A percentile compares a stretch with the other conserved stretches of the same genome.
Conservation (phyloP, 1,140 invertebrate genomes). For the Hylaeus anthracinus region DNA sequence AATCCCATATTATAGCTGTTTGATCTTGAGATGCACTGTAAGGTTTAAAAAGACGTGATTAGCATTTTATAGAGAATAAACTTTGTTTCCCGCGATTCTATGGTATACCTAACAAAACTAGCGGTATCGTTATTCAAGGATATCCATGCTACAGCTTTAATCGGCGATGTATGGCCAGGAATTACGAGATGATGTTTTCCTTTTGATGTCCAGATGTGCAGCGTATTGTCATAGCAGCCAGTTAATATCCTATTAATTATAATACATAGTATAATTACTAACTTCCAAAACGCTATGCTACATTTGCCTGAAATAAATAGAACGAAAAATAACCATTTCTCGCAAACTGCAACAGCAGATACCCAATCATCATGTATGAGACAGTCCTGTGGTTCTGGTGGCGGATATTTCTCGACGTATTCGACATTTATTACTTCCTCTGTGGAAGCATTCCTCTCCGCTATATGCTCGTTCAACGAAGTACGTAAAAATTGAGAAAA, state of each 20-base stretch:
- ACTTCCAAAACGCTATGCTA: not conserved
- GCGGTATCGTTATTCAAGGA: conserved; percentile 84
- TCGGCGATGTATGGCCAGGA: conserved; percentile 91
- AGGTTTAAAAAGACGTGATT: conserved; percentile 5
- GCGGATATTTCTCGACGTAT: conserved; percentile 93
- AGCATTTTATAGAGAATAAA: too few species aligned
- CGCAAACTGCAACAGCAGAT: conserved; percentile 87
- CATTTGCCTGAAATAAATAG: not conserved
- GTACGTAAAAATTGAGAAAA: conserved; percentile 89
- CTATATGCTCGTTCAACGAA: conserved; percentile 86
- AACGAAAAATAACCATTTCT: conserved; percentile 85
- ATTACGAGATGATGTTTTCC: conserved; percentile 92
- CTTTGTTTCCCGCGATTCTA: not conserved
- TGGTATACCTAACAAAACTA: conserved; percentile 87
- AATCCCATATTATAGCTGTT: conserved; percentile 94
- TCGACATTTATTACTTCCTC: conserved; percentile 93
- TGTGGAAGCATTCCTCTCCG: conserved; percentile 85
- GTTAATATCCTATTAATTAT: conserved; percentile 88
- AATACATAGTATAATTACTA: not conserved
- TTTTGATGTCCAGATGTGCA: conserved; percentile 93
- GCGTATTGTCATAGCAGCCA: conserved; percentile 97
- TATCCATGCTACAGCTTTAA: conserved; percentile 95
- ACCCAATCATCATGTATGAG: conserved; percentile 98
- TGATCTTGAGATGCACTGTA: conserved; percentile 94
- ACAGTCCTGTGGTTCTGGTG: conserved; percentile 94